These are phyloP conservation scores for Cephalopterus ornatus DNA, from an alignment of 2,113 vertebrate genomes.

Conservation along the genomic window DNA sequence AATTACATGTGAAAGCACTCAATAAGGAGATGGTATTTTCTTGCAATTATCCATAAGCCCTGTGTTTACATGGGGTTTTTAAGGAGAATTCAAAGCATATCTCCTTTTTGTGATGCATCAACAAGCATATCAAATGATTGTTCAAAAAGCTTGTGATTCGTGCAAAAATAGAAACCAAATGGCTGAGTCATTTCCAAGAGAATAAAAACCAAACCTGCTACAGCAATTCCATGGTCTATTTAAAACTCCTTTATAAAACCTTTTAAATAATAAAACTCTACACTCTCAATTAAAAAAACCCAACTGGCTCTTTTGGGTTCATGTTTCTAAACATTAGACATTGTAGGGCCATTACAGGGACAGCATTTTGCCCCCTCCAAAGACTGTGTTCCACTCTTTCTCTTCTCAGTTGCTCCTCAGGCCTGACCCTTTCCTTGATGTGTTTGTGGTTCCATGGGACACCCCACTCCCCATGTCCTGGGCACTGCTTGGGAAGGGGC, in stretches of 20 bases:
- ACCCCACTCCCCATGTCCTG: fast-evolving
- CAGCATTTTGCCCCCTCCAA: background rate
- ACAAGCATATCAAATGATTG: constrained; percentile 81
- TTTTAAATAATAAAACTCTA: constrained; percentile 79
- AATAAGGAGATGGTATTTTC: constrained; percentile 76
- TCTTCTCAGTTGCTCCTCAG: background rate
- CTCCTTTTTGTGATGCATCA: constrained; percentile 80
- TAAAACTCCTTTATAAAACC: constrained; percentile 77
- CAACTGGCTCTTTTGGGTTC: constrained; percentile 54
- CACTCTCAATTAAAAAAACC: constrained; percentile 25
- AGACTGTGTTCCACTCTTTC: background rate
- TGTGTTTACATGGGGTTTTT: constrained; percentile 85
- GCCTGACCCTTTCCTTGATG: background rate
- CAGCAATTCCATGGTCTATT: constrained; percentile 78
- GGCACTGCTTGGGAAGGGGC: background rate
- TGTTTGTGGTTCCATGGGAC: background rate
- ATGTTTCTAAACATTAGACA: constrained; percentile 65
- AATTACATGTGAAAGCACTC: constrained; percentile 80
- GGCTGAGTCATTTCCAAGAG: constrained; percentile 77
- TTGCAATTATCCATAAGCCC: constrained; percentile 82
- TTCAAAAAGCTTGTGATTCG: constrained; percentile 73
- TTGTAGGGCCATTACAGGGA: background rate
- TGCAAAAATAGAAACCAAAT: constrained; percentile 79
- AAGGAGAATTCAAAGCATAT: constrained; percentile 84
- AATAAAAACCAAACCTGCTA: constrained; percentile 45